Evolutionary conservation across 2,888 invertebrate genomes (phyloP).

Genomic region (Catocala fraxini): DNA sequence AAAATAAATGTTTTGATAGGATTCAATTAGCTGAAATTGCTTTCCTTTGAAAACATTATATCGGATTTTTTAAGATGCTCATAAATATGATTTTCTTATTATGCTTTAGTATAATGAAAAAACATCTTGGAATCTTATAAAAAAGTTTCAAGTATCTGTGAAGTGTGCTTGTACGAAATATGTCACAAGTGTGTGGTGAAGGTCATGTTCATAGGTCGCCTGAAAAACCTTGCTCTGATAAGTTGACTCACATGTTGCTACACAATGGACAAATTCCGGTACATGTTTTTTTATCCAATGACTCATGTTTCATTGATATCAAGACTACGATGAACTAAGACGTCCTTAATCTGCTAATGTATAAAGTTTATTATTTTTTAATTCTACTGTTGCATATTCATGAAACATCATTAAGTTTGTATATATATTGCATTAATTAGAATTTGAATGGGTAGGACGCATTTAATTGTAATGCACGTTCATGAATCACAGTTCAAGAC

Average conservation of each 20-base stretch:
- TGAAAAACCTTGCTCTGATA: constrained; percentile 59
- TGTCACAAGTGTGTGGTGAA: constrained; percentile 45
- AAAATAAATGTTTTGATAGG: background rate
- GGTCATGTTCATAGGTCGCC: constrained; percentile 48
- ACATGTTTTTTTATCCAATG: constrained; percentile 37
- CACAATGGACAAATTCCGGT: constrained; percentile 33
- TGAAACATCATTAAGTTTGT: background rate
- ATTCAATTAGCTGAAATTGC: too few species aligned
- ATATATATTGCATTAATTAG: too few species aligned
- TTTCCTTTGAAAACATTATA: too few species aligned
- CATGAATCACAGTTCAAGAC: constrained; percentile 10
- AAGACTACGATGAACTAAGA: background rate
- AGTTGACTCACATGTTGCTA: constrained; percentile 43
- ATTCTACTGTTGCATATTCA: background rate
- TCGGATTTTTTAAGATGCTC: too few species aligned
- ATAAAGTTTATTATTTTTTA: background rate
- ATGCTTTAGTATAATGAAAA: too few species aligned
- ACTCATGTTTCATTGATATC: constrained; percentile 36
- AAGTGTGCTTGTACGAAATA: too few species aligned
- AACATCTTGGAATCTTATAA: too few species aligned
- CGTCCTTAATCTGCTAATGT: background rate
- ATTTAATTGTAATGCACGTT: background rate
- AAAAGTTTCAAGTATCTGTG: too few species aligned
- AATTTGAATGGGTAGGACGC: background rate
- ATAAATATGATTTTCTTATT: too few species aligned